Conservation (phyloP, 2,797 vertebrate genomes). For the Artibeus jamaicensis region DNA sequence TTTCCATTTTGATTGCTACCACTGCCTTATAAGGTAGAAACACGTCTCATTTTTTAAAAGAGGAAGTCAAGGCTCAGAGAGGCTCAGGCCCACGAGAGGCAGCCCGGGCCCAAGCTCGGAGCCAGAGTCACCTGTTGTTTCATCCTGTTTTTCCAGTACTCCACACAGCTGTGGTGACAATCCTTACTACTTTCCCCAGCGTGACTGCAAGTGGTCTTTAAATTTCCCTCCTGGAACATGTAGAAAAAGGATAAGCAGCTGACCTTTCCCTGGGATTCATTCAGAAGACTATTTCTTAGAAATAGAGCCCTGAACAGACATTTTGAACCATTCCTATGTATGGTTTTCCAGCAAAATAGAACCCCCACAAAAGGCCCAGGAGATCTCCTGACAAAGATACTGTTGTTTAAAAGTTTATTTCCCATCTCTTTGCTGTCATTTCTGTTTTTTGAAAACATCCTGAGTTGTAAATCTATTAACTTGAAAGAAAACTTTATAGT, state of each 20-base stretch:
- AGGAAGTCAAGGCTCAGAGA: neutral
- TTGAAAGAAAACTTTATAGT: conserved; percentile 13
- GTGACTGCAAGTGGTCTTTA: neutral
- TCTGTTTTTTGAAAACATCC: conserved; percentile 27
- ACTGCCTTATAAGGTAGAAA: neutral
- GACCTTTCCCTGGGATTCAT: neutral
- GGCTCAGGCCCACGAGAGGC: neutral
- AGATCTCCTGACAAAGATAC: neutral
- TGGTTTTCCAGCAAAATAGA: neutral
- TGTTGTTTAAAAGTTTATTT: neutral
- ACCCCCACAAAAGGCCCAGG: neutral
- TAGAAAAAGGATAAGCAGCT: neutral
- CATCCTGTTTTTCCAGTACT: neutral
- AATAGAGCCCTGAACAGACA: neutral
- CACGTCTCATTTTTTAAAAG: neutral
- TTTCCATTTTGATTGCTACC: neutral
- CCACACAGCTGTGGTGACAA: neutral
- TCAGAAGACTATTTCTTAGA: neutral
- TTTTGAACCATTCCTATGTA: neutral
- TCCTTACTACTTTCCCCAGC: neutral
- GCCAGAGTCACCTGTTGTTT: neutral
- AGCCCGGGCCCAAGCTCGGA: neutral
- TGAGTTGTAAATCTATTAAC: neutral
- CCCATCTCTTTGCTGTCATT: neutral
- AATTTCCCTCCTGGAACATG: neutral